Base-by-base conservation (phyloP, 2,888 invertebrate genomes). In the Brachyptera risi region DNA sequence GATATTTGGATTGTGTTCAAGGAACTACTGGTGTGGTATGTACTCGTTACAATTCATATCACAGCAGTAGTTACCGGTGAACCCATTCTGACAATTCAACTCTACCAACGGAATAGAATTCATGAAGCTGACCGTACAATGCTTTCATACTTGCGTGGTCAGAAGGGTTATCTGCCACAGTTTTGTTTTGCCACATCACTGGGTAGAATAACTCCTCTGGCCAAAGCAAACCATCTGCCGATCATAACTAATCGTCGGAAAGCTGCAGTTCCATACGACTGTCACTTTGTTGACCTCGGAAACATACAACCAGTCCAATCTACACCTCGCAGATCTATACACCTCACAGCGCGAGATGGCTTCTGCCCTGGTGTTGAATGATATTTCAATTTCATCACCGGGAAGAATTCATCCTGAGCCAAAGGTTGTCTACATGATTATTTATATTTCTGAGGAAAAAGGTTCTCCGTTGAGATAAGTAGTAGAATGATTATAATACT, bases 1-100 rank as follows among this genome's bases (percentile, higher is more conserved):
- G n/a, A n/a, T n/a, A n/a, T n/a, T n/a, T n/a, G n/a, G n/a, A n/a
- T n/a, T n/a, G n/a, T n/a, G 4, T 51, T 65, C 70, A 74, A 75
- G 75, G 75, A 76, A 75, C 75, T 75, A 69, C 69, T 70, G 73
- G 70, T 74, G 74, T 73, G 75, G 73, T 74, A 68, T 74, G 72
- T 65, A 13, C 47, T 4, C 62, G 61, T 65, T 65, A 65, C 44
- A 61, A 57, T 47, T 61, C 71, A 69, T 74, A 75, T 75, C 75
- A 75, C 75, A 76, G 74, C 72, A 69, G 69, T 73, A 75, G 74
- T 75, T 74, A 69, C 74, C 73, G 71, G 67, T 65, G 67, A 71
- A 42, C n/a, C 54, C 31, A 23, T 4, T 21, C 21, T 3, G 24
- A 47, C 3, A 1, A 23, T 4, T 23, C 42, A 42, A 15, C 38